Evolutionary conservation across 2,888 invertebrate genomes (phyloP), one percentile per base, ranked within the genome.

Genomic region (Luperina nickerlii): DNA sequence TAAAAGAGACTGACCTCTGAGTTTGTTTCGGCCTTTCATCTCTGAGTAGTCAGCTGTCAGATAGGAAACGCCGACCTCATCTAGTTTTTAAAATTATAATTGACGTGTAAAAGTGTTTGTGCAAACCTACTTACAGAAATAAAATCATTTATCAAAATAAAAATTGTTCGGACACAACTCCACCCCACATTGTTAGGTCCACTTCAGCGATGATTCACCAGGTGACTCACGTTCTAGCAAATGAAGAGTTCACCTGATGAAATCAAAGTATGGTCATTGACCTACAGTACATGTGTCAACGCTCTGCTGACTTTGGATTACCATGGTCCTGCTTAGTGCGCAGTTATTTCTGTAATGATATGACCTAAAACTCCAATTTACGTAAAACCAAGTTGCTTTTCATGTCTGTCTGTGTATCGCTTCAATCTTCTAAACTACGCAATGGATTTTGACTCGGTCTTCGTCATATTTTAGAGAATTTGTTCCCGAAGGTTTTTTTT

Each of bases 181-280:
- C 73, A 76, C 51, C 20, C 13, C 38, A 27, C 48, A 42, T 42
- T 75, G 68, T 81, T 54, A n/a, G 76, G 85, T 88, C 82, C 84
- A 90, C 90, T 91, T 91, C 91, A 91, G 90, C 81, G 89, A 87
- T 94, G 92, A 92, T 79, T 92, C 92, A 92, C 88, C 81, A 71
- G 69, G 78, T 93, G 93, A 94, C 86, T 94, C 94, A 94, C 85
- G 54, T 73, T 27, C 78, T 91, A 90, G 90, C 27, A 6, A 27
- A 77, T 27, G 90, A 89, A 90, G 90, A 89, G 79, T 90, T 87
- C 91, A 93, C 92, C 94, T 93, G 93, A 93, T 92, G 93, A 91
- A 92, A 92, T 91, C 89, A 90, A 88, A 60, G n/a, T n/a, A 5
- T 90, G 92, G 90, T 7, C 91, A 83, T 81, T 88, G 92, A 92